Evolutionary conservation across 2,888 invertebrate genomes (phyloP).

Genomic region (Bembecia ichneumoniformis): DNA sequence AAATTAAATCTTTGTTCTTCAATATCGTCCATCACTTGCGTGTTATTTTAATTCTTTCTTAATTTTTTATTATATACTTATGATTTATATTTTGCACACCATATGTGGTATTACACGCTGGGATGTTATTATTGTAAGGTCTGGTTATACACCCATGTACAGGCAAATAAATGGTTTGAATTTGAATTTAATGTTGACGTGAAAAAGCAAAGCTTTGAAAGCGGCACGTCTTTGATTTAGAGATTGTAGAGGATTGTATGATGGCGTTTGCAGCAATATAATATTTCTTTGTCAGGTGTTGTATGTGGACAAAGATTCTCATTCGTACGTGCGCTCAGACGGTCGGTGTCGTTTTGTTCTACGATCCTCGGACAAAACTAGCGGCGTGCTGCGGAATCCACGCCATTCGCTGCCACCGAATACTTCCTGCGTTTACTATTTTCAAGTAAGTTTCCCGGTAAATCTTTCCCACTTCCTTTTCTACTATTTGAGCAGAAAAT

Average conservation of each 20-base stretch:
- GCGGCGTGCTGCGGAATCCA: slow-evolving; percentile 82
- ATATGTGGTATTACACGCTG: too few relatives aligned
- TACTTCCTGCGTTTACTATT: slow-evolving; percentile 86
- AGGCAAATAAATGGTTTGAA: too few relatives aligned
- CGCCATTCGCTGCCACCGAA: slow-evolving; percentile 85
- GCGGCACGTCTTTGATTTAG: background rate
- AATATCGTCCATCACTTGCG: background rate
- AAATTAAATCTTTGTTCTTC: too few relatives aligned
- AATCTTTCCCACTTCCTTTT: slow-evolving; percentile 3
- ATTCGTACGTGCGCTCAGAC: slow-evolving; percentile 80
- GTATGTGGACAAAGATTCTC: slow-evolving; percentile 82
- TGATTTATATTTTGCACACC: too few relatives aligned
- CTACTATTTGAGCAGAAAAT: background rate
- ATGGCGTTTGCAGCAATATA: background rate
- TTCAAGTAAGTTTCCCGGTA: slow-evolving; percentile 54
- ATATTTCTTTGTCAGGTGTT: slow-evolving; percentile 66
- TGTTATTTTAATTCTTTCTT: too few relatives aligned
- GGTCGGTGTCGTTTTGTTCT: slow-evolving; percentile 83
- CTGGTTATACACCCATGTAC: too few relatives aligned
- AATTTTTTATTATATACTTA: too few relatives aligned
- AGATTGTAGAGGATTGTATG: background rate
- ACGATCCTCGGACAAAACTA: slow-evolving; percentile 80
- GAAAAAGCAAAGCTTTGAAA: background rate
- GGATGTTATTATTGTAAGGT: too few relatives aligned
- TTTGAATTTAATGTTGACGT: background rate